Conservation (phyloP, 2,797 vertebrate species). For the Okamejei kenojei region DNA sequence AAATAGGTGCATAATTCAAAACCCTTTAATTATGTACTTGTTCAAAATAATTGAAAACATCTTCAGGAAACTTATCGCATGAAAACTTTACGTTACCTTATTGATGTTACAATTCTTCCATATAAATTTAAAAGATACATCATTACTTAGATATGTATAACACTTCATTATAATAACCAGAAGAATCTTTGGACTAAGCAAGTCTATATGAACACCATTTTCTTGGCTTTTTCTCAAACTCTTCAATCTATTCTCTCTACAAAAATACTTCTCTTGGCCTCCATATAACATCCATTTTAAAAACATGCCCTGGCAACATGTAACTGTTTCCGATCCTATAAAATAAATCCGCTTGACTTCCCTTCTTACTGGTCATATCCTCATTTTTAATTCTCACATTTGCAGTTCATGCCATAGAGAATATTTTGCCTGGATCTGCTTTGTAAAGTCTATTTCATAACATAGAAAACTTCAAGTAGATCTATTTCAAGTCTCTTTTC, state of each 20-base stretch:
- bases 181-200: not conserved
- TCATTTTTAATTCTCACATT: not conserved
- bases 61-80: not conserved
- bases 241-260: not conserved
- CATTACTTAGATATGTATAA: not conserved
- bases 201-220: not conserved
- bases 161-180: not conserved
- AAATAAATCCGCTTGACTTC: not conserved
- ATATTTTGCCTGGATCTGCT: not conserved
- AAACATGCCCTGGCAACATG: not conserved
- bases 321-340: not conserved
- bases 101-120: not conserved
- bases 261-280: not conserved
- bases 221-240: not conserved
- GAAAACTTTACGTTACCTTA: not conserved
- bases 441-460: not conserved
- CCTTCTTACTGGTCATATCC: not conserved
- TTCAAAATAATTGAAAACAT: not conserved
- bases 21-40: not conserved
- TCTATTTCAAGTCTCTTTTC: not conserved
- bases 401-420: not conserved
- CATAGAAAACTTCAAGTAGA: not conserved
- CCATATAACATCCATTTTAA: not conserved
- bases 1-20: not conserved
- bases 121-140: not conserved